Evolutionary conservation across 2,113 vertebrate species (phyloP), one percentile per base, ranked within the genome.

Genomic region (Argyrosomus japonicus): DNA sequence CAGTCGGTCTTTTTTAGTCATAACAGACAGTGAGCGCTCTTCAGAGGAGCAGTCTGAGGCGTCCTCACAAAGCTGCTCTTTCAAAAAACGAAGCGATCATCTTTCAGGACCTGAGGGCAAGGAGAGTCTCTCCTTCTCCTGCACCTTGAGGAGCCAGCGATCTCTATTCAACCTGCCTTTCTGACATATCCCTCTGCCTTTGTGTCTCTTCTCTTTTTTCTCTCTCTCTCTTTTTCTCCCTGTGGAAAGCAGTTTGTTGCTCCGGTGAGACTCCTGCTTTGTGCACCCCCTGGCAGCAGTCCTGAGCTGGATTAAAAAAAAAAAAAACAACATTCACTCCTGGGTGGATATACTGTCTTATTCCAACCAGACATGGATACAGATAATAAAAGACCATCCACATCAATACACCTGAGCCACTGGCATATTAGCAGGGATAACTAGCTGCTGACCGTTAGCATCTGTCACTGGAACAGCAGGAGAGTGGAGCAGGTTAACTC

Each of bases 401-500:
- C 58, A 83, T 69, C 27, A 48, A 40, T 29, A 83, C 83, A 93
- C 89, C 90, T 89, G 91, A 90, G 80, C 75, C 68, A 40, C 60
- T 50, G 58, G 62, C 61, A 47, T 23, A 70, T 89, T 76, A 88
- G 83, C 47, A 12, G 61, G 36, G 57, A 85, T 89, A 90, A 92
- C 93, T 92, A 91, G 82, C 71, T 32, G 71, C 87, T 93, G 91
- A 91, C 87, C 79, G 25, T 89, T 90, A 89, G 90, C 91, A 89
- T 93, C 93, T 93, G 92, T 91, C 92, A 63, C 21, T 25, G 75
- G 77, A 87, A 84, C 93, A 94, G 93, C 93, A 93, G 90, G 91
- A 91, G 81, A 93, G 91, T 63, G 91, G 86, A 86, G 90, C 91
- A 92, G 91, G 92, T 93, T 94, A 92, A 91, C 89, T 93, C 90